Evolutionary conservation across 2,888 invertebrate genomes (phyloP).

Genomic region (Eucera pruinosa): DNA sequence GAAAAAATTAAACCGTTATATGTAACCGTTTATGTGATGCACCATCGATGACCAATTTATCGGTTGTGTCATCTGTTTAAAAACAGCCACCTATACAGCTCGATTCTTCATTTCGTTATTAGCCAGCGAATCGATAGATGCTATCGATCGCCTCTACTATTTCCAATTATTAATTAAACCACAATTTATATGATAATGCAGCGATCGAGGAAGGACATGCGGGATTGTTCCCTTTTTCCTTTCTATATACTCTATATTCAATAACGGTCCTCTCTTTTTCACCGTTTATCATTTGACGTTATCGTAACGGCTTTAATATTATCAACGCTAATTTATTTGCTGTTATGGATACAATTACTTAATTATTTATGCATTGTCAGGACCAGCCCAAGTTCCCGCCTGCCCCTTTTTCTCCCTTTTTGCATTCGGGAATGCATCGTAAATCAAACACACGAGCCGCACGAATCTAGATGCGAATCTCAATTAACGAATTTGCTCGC

Average conservation of each 20-base stretch:
- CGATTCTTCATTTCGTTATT: background rate
- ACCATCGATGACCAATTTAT: background rate
- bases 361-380: background rate
- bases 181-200: constrained; percentile 26
- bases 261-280: constrained; percentile 2
- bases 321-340: constrained; percentile 1
- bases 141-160: background rate
- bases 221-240: background rate
- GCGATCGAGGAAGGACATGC: background rate
- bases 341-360: background rate
- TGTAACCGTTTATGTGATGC: background rate
- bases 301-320: background rate
- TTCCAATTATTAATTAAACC: constrained; percentile 28
- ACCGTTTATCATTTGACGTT: background rate
- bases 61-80: background rate
- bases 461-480: constrained; percentile 21
- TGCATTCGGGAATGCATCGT: no score
- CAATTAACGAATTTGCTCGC: constrained; percentile 34
- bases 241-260: constrained; percentile 3
- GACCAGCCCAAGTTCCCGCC: background rate
- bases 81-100: constrained; percentile 2
- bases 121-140: constrained; percentile 2
- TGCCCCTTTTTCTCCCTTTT: background rate
- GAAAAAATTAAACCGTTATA: constrained; percentile 8
- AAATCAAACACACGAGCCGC: constrained; percentile 3